These are phyloP conservation scores for Tinea trinotella DNA, from an alignment of 2,888 invertebrate species.

Conservation along the genomic window DNA sequence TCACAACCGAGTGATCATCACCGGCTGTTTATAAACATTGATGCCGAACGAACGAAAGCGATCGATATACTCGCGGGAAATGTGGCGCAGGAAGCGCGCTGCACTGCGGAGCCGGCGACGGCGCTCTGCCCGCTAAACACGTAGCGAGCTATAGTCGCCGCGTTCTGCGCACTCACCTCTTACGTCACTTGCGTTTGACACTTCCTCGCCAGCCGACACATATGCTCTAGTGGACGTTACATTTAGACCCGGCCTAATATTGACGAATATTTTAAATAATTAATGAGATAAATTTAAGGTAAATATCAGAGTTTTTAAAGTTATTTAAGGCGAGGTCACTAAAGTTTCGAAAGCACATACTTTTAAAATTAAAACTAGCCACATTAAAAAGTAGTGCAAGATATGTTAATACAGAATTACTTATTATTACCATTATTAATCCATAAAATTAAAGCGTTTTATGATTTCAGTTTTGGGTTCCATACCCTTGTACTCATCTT, in stretches of 20 bases:
- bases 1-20: slow-evolving; percentile 37
- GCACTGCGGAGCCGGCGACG: slow-evolving; percentile 27
- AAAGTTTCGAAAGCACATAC: too few species aligned
- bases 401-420: too few species aligned
- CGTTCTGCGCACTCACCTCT: slow-evolving; percentile 37
- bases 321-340: too few species aligned
- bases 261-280: too few species aligned
- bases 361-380: too few species aligned
- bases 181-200: slow-evolving; percentile 59
- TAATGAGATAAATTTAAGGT: too few species aligned
- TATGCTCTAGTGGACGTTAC: neutral
- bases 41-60: slow-evolving; percentile 40
- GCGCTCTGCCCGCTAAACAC: slow-evolving; percentile 46
- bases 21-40: slow-evolving; percentile 71
- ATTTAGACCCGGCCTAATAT: neutral
- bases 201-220: slow-evolving; percentile 27
- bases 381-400: too few species aligned
- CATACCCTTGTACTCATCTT: too few species aligned
- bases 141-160: slow-evolving; percentile 28
- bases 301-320: too few species aligned
- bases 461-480: too few species aligned
- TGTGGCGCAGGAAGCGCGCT: slow-evolving; percentile 36
- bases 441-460: too few species aligned
- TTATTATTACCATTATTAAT: too few species aligned
- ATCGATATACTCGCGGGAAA: slow-evolving; percentile 45